Percentiles rank a stretch among this genome's conserved stretches.
phyloP scores from a whole-genome alignment of 2,113 vertebrate genomes.

The Entosphenus tridentatus region DNA sequence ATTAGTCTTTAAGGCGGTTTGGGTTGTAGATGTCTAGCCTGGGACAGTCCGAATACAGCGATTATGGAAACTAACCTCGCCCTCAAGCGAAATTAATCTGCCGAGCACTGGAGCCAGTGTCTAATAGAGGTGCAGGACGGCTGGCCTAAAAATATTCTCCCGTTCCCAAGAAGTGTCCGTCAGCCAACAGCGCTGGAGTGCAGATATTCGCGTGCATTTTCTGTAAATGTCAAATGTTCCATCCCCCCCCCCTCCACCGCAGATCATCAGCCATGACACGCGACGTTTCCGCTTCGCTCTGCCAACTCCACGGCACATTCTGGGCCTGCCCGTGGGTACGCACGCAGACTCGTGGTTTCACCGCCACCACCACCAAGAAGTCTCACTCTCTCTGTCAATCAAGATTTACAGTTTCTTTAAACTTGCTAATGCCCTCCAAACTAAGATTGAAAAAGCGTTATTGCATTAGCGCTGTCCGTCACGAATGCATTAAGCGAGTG shows the following conservation, averaged over 20 bases:
- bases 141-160: no score
- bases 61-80: no score
- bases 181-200: not conserved
- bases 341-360: not conserved
- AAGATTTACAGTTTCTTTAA: not conserved
- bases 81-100: no score
- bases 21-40: no score
- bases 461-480: not conserved
- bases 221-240: not conserved
- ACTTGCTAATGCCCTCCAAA: not conserved
- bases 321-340: conserved; percentile 32
- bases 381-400: not conserved
- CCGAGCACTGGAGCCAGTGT: no score
- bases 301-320: conserved; percentile 21
- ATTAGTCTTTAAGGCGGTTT: no score
- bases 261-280: conserved; percentile 30
- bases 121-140: no score
- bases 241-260: not conserved
- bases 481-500: not conserved
- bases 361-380: not conserved
- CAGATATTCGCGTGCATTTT: not conserved
- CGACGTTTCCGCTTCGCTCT: conserved; percentile 29
- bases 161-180: no score
- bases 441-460: not conserved
- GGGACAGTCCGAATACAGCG: no score